Evolutionary conservation across 2,888 invertebrate genomes (phyloP).

Genomic region (Machimus atricapillus): DNA sequence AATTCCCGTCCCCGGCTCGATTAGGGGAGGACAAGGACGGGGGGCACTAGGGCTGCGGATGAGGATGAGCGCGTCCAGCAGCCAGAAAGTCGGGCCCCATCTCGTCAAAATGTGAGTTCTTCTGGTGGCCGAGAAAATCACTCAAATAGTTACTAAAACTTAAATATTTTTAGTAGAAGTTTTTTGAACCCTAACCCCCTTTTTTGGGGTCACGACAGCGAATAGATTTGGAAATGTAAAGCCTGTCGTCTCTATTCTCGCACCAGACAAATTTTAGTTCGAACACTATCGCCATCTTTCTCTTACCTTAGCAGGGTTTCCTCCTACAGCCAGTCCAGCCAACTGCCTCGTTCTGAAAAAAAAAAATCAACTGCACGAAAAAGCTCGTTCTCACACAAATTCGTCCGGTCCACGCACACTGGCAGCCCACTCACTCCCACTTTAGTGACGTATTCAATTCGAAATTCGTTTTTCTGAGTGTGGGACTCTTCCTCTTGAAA

Average conservation of each 20-base stretch:
- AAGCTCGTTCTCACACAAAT: background rate
- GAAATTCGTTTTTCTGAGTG: conserved; percentile 2
- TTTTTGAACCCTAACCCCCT: background rate
- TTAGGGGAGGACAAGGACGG: background rate
- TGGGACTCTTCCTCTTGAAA: conserved; percentile 26
- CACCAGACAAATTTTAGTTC: background rate
- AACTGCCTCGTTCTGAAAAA: background rate
- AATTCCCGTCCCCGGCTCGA: background rate
- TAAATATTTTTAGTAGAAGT: background rate
- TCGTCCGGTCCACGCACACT: conserved; percentile 10
- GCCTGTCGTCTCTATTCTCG: background rate
- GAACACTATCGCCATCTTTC: background rate
- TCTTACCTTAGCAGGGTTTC: conserved; percentile 8
- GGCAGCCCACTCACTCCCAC: conserved; percentile 17
- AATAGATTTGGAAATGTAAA: background rate
- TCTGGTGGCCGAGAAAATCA: background rate
- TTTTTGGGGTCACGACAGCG: background rate
- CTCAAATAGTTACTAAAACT: background rate
- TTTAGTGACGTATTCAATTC: conserved; percentile 30
- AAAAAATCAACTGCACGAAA: conserved; percentile 1
- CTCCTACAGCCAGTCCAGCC: background rate
- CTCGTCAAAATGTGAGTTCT: background rate
- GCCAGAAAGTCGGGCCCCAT: background rate
- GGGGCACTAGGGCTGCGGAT: background rate
- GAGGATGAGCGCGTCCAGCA: background rate